phyloP scores from a whole-genome alignment of 2,888 invertebrate genomes.

The Isotomurus palustris region DNA sequence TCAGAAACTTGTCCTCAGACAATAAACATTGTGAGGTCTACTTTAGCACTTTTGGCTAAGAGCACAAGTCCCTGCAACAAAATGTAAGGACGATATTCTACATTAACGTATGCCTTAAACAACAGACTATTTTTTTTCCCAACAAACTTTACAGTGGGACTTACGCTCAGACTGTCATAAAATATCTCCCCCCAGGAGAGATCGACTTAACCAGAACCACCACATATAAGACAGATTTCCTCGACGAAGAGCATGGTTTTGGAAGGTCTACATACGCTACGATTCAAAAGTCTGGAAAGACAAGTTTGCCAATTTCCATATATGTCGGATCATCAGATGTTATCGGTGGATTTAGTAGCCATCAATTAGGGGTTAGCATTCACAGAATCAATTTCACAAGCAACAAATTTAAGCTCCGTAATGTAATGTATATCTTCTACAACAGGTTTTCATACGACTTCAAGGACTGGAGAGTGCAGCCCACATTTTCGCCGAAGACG shows the following conservation, averaged over 20 bases:
- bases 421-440: not conserved
- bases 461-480: conserved; percentile 44
- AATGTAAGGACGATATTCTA: conserved; percentile 17
- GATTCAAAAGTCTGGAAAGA: conserved; percentile 36
- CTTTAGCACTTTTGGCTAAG: conserved; percentile 34
- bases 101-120: not conserved
- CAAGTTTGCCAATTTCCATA: conserved; percentile 37
- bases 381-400: not conserved
- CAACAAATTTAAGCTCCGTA: not conserved
- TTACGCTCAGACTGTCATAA: conserved; percentile 38
- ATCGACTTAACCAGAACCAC: conserved; percentile 38
- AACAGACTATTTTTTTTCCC: not conserved
- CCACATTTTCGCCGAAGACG: conserved; percentile 22
- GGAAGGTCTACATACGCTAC: conserved; percentile 29
- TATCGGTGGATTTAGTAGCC: conserved; percentile 38
- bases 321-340: conserved; percentile 34
- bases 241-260: conserved; percentile 39
- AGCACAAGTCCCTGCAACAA: conserved; percentile 39
- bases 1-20: conserved; percentile 43
- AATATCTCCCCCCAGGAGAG: conserved; percentile 41
- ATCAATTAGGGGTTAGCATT: conserved; percentile 33
- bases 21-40: conserved; percentile 37
- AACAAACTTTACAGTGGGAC: conserved; percentile 19
- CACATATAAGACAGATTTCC: conserved; percentile 36
- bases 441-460: conserved; percentile 37